phyloP scores from a whole-genome alignment of 2,113 vertebrate genomes.

The Apistogramma diplotaenia region DNA sequence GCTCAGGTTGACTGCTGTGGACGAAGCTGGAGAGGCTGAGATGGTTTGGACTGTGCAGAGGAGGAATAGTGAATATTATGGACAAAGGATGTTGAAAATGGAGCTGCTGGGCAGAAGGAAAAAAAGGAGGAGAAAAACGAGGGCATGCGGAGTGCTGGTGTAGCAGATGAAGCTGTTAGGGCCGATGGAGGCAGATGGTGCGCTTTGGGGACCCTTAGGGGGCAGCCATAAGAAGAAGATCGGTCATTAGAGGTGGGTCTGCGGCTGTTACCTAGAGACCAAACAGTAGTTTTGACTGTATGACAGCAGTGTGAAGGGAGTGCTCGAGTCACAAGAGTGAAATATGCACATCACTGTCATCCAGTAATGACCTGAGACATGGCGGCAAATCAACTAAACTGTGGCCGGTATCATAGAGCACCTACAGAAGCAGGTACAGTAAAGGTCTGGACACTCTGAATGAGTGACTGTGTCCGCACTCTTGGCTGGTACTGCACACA shows the following conservation, averaged over 20 bases:
- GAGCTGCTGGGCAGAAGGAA: neutral
- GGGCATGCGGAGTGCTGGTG: neutral
- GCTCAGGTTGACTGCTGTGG: neutral
- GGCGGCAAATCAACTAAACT: neutral
- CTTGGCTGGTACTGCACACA: too few species aligned
- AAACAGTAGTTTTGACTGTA: neutral
- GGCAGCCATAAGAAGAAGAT: neutral
- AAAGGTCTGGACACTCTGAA: too few species aligned
- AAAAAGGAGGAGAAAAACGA: neutral
- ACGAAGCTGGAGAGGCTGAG: neutral
- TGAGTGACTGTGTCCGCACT: too few species aligned
- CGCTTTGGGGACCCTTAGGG: neutral
- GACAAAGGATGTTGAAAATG: neutral
- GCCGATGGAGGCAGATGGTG: neutral
- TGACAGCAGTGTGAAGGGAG: neutral
- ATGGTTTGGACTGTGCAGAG: neutral
- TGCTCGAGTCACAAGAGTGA: neutral
- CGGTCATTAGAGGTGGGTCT: accelerated
- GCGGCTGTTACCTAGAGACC: neutral
- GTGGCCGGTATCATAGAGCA: accelerated
- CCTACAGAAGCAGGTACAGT: too few species aligned
- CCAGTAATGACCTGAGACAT: accelerated
- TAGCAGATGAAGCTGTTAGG: neutral
- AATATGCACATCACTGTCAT: neutral
- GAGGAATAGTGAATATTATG: neutral